These are phyloP conservation scores for Amia ocellicauda DNA, from an alignment of 2,113 vertebrate genomes.

Conservation along the genomic window DNA sequence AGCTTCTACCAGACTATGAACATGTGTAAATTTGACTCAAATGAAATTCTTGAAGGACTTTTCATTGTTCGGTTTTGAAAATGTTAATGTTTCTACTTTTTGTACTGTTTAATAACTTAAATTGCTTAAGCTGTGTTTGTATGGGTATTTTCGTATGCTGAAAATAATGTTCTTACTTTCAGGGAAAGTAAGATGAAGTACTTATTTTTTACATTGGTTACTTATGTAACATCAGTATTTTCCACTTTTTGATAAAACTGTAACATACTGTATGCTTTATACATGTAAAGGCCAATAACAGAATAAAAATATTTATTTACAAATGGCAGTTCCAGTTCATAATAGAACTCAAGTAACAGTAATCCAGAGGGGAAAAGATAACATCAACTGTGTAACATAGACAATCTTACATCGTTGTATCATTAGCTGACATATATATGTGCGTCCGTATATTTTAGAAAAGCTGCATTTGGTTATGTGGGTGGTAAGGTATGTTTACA, in stretches of 20 bases:
- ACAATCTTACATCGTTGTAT: neutral
- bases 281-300: constrained; percentile 99
- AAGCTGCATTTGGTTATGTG: constrained; percentile 16
- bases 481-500: constrained; percentile 31
- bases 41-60: constrained; percentile 55
- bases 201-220: constrained; percentile 98
- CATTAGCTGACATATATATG: neutral
- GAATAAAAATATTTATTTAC: constrained; percentile 99
- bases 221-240: constrained; percentile 98
- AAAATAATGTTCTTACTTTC: constrained; percentile 95
- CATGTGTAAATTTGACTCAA: constrained; percentile 71
- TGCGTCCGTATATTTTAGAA: neutral
- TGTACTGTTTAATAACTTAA: constrained; percentile 89
- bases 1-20: constrained; percentile 52
- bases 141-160: constrained; percentile 95
- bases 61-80: constrained; percentile 54
- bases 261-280: constrained; percentile 99
- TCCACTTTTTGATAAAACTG: constrained; percentile 99
- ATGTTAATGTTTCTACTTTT: constrained; percentile 77
- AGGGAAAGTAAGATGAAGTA: constrained; percentile 94
- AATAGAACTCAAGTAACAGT: neutral
- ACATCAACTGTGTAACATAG: neutral
- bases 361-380: neutral
- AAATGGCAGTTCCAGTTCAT: constrained; percentile 41
- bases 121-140: constrained; percentile 91